Evolutionary conservation across 2,888 invertebrate species (phyloP), one percentile per base, ranked within the genome.

Genomic region (Matsumyia berberina): DNA sequence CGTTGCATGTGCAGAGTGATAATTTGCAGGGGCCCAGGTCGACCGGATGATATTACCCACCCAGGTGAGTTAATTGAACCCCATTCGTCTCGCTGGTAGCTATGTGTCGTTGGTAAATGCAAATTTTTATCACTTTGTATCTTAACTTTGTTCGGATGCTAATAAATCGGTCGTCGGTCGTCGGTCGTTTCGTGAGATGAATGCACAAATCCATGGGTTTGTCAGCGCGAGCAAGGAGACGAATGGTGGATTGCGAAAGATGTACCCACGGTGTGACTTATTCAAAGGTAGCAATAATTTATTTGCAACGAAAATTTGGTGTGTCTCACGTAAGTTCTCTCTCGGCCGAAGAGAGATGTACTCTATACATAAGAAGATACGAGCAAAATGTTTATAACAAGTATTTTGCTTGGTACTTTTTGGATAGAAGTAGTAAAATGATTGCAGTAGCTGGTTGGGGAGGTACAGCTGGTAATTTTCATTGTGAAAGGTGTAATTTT

Each of bases 41-140:
- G 72, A 69, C 78, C 78, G 78, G 78, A 78, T 78, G 78, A 67
- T 73, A 83, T 53, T 72, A 73, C 72, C 72, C 72, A 60, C 78
- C 78, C 66, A 78, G 78, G 73, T 83, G 82, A 78, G 73, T 67
- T 78, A 83, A 83, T 83, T 83, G 82, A 73, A 72, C 82, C 55
- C 60, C 60, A 49, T 78, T 60, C 72, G 37, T 11, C 37, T 44
- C 19, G 33, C 49, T 46, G 19, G 12, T 8, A 33, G 24, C 24
- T 24, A 24, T 24, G 24, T 24, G 24, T 24, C 24, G 24, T 19
- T 12, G 44, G 60, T 53, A 66, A 73, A 74, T 66, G 74, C 66
- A 66, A 66, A 74, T 57, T 73, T 37, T 51, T 55, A 67, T 67
- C 60, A 62, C 6, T 67, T 60, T 67, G 46, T 49, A 64, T 66